Evolutionary conservation across 2,797 vertebrate species (phyloP), one percentile per base, ranked within the genome.

Genomic region (Otolemur crassicaudatus): DNA sequence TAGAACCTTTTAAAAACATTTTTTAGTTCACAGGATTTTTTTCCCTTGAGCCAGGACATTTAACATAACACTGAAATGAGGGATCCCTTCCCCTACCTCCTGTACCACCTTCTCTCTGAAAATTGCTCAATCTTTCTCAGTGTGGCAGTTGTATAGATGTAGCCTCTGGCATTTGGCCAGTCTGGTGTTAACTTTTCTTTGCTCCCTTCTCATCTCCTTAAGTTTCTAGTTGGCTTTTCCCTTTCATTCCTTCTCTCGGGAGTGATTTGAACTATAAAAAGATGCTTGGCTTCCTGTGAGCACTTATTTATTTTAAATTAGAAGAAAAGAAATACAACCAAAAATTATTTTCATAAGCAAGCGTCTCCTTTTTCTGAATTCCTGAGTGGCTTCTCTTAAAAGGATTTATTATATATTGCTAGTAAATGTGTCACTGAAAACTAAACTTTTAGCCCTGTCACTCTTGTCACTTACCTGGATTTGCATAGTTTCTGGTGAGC

Each of bases 271-370:
- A 70, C 46, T 77, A 12, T 43, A 87, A 43, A 43, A 90, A 58
- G 70, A 58, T 10, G n/a, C 16, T 43, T 29, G 8, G 5, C 56
- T 87, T 94, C 34, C 43, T 95, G 79, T 63, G 29, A 82, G 3
- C 20, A 84, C 67, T 46, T 91, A 60, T 84, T 95, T 75, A 56
- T 76, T 93, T 92, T 58, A 83, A 87, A 56, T 81, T 46, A 79
- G 11, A 7, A 75, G 20, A 87, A 93, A 91, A 69, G 27, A 79
- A 56, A 12, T 9, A 19, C 4, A 88, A 56, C 37, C 43, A 70
- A 83, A 91, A 60, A 81, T 75, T 70, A 83, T 56, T 89, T 88
- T 90, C 49, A 34, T 82, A 86, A 79, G 19, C 31, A 72, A 60
- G 11, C 79, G 56, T 93, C 27, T 72, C 11, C 16, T 88, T 69